Evolutionary conservation across 2,113 vertebrate genomes (phyloP).

Genomic region (Entelurus aequoreus): DNA sequence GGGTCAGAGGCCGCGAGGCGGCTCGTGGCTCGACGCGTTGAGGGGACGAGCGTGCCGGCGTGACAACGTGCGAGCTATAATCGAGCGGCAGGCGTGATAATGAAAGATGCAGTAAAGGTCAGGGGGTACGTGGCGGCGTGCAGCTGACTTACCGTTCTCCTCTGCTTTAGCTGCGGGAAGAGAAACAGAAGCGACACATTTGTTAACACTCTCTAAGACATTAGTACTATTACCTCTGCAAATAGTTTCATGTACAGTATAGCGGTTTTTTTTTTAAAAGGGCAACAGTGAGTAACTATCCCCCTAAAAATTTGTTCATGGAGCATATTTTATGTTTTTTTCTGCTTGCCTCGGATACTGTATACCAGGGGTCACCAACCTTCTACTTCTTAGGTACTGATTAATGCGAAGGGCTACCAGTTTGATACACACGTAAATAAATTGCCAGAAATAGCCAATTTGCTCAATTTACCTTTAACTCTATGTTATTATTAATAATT

Average conservation of each 20-base stretch:
- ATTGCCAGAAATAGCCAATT: too few relatives aligned
- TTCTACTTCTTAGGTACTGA: too few relatives aligned
- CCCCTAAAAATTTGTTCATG: too few relatives aligned
- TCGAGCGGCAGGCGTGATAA: slow-evolving; percentile 32
- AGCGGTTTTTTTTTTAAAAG: background rate
- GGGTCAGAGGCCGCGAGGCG: slow-evolving; percentile 2
- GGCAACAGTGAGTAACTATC: too few relatives aligned
- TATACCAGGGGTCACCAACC: too few relatives aligned
- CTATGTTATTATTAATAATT: too few relatives aligned
- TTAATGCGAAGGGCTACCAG: too few relatives aligned
- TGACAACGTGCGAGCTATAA: slow-evolving; percentile 50
- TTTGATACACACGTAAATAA: too few relatives aligned
- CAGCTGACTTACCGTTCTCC: slow-evolving; percentile 53
- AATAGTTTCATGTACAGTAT: background rate
- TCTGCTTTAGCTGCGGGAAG: slow-evolving; percentile 39
- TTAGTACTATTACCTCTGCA: background rate
- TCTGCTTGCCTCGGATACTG: too few relatives aligned
- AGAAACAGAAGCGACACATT: slow-evolving; percentile 17
- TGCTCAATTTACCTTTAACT: too few relatives aligned
- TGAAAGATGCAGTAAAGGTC: slow-evolving; percentile 37
- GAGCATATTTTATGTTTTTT: too few relatives aligned
- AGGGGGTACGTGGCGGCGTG: slow-evolving; percentile 12
- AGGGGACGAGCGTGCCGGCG: slow-evolving; percentile 26
- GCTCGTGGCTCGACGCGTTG: slow-evolving; percentile 7
- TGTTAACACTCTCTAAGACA: background rate